Percentiles rank a stretch among this genome's conserved stretches.
Conservation (phyloP, 2,797 vertebrate genomes). For the Scleropages formosus region DNA sequence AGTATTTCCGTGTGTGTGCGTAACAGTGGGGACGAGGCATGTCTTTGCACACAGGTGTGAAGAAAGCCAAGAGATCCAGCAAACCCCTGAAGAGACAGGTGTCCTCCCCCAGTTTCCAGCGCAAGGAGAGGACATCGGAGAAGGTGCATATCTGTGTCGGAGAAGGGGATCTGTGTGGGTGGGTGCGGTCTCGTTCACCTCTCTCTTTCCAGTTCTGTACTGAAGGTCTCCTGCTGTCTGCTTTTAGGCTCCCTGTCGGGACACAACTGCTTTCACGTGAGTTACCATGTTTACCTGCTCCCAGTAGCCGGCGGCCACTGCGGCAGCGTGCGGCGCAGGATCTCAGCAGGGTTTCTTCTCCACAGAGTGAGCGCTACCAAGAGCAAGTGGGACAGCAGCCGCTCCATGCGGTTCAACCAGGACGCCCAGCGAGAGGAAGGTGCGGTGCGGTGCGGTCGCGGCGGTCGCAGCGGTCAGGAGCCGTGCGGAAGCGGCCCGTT, state of each 20-base stretch:
- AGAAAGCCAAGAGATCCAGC: constrained; percentile 79
- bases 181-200: neutral
- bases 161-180: no score
- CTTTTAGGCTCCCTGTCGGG: constrained; percentile 72
- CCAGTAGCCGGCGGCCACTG: no score
- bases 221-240: constrained; percentile 19
- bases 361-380: constrained; percentile 88
- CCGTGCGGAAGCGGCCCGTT: neutral
- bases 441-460: constrained; percentile 47
- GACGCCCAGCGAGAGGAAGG: constrained; percentile 96
- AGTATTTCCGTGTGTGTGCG: no score
- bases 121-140: constrained; percentile 79
- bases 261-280: constrained; percentile 89
- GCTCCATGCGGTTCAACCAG: constrained; percentile 93
- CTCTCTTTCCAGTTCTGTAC: neutral
- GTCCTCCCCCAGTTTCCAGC: constrained; percentile 84
- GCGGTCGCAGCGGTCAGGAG: neutral
- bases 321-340: constrained; percentile 20
- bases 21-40: no score
- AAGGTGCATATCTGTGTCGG: constrained; percentile 71
- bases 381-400: constrained; percentile 91
- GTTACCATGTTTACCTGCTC: constrained; percentile 50
- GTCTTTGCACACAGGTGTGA: constrained; percentile 71
- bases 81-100: constrained; percentile 83
- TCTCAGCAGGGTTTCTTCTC: constrained; percentile 36